Percentiles rank a stretch among this genome's conserved stretches.
These are phyloP conservation scores for Rhamnusium bicolor DNA, from an alignment of 2,888 invertebrate genomes.

Conservation along the genomic window DNA sequence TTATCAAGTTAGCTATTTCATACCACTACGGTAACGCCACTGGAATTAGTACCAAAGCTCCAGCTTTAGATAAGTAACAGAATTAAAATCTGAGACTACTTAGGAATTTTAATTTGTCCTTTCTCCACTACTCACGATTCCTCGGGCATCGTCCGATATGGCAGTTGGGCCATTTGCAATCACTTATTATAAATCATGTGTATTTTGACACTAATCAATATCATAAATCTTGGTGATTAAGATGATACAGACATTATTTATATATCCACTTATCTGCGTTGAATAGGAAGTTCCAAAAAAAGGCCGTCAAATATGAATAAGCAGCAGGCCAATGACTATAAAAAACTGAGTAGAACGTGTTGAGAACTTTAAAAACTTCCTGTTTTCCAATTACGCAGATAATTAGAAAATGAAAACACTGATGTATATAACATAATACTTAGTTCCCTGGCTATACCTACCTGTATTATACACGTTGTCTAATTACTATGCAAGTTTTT, in stretches of 20 bases:
- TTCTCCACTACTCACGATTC: too few relatives aligned
- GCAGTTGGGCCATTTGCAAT: too few relatives aligned
- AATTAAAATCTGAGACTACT: too few relatives aligned
- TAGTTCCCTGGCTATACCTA: not conserved
- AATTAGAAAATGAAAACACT: not conserved
- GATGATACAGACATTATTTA: not conserved
- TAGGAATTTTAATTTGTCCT: too few relatives aligned
- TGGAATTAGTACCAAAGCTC: too few relatives aligned
- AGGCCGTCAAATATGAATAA: not conserved
- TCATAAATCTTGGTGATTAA: too few relatives aligned
- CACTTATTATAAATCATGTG: too few relatives aligned
- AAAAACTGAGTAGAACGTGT: constrained; percentile 2
- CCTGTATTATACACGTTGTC: not conserved
- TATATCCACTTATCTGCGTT: not conserved
- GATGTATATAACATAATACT: not conserved
- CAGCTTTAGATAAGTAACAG: too few relatives aligned
- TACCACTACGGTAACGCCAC: too few relatives aligned
- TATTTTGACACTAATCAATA: too few relatives aligned
- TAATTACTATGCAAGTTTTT: constrained; percentile 15
- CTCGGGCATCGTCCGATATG: too few relatives aligned
- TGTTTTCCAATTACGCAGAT: not conserved
- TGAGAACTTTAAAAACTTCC: constrained; percentile 11
- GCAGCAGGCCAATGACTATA: not conserved
- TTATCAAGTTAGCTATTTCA: too few relatives aligned
- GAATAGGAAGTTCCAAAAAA: not conserved